These are phyloP conservation scores for Grallaria varia DNA, from an alignment of 2,113 vertebrate species.

Conservation along the genomic window DNA sequence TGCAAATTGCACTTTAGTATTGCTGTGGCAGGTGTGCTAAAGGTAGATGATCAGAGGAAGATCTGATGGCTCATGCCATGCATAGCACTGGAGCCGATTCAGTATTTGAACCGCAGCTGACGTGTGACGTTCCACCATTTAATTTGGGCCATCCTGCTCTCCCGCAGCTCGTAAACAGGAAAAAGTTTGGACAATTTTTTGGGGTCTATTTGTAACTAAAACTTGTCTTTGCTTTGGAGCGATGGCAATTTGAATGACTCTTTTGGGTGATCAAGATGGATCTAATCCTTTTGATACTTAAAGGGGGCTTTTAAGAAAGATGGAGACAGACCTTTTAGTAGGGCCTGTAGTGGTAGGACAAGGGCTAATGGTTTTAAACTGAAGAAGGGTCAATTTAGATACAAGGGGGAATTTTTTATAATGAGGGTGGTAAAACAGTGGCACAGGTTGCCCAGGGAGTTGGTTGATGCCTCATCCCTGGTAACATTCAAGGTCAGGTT, in stretches of 20 bases:
- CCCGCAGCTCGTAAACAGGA: neutral
- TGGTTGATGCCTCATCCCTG: neutral
- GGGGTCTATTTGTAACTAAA: neutral
- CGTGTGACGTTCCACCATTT: neutral
- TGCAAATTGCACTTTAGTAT: neutral
- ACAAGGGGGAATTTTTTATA: fast-evolving
- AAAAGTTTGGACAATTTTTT: neutral
- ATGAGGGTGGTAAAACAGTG: fast-evolving
- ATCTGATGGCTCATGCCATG: neutral
- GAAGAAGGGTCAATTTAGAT: neutral
- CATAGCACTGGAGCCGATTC: neutral
- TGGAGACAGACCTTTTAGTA: neutral
- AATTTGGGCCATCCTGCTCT: neutral
- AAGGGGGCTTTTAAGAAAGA: neutral
- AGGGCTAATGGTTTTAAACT: neutral
- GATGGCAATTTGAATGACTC: neutral
- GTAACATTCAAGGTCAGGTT: neutral
- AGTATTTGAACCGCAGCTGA: neutral
- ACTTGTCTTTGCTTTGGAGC: neutral
- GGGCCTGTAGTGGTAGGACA: neutral
- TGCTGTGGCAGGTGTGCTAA: neutral
- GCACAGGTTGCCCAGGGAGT: neutral
- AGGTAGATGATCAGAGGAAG: neutral
- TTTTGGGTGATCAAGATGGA: neutral
- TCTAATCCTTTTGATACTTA: neutral